Conservation (phyloP, 2,797 vertebrate species). For the Falco peregrinus region DNA sequence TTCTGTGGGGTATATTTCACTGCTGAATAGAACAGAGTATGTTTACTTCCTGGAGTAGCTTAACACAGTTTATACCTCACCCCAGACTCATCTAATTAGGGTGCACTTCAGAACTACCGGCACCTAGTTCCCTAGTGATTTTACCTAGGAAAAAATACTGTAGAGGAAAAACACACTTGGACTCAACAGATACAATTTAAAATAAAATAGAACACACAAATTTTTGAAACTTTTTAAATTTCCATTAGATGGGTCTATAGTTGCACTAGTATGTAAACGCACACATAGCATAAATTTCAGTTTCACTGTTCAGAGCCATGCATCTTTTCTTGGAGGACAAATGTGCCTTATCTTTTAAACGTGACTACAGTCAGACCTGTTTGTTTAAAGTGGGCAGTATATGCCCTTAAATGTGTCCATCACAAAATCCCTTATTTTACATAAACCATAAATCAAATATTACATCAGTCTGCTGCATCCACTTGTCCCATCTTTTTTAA, state of each 20-base stretch:
- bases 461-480: slow-evolving; percentile 1
- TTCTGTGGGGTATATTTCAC: not conserved
- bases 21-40: not conserved
- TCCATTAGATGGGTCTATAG: not conserved
- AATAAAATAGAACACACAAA: not conserved
- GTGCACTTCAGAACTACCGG: not conserved
- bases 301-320: not conserved
- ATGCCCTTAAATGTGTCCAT: not conserved
- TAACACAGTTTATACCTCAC: not conserved
- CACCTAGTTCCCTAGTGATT: not conserved
- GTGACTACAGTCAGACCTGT: not conserved
- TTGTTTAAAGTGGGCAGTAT: not conserved
- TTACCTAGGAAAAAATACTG: not conserved
- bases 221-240: not conserved
- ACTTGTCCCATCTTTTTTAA: not conserved
- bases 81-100: not conserved
- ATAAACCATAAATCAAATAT: not conserved
- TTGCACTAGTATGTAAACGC: not conserved
- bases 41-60: not conserved
- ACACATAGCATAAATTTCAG: not conserved
- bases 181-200: not conserved
- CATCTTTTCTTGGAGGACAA: not conserved
- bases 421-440: not conserved
- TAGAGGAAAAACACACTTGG: not conserved
- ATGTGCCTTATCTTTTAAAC: not conserved